These are phyloP conservation scores for Prionailurus viverrinus DNA, from an alignment of 2,113 vertebrate species.

Conservation along the genomic window DNA sequence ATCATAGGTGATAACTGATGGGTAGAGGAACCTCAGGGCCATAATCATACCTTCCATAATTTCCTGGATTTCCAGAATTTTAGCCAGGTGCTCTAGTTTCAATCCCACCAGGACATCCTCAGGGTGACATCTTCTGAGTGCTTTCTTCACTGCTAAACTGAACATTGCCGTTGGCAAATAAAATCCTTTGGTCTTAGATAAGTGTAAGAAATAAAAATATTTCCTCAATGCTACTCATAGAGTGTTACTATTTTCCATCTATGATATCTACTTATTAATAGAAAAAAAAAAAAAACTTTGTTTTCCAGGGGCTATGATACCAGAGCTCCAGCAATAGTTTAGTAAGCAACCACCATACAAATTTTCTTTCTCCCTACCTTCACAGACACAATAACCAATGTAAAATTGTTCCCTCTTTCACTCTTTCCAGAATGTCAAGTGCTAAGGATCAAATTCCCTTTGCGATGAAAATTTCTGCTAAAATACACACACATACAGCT, in stretches of 20 bases:
- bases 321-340: neutral
- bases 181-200: neutral
- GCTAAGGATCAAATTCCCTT: slow-evolving; percentile 30
- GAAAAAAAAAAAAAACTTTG: neutral
- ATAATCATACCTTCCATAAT: neutral
- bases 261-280: neutral
- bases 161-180: neutral
- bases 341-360: neutral
- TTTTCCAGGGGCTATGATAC: neutral
- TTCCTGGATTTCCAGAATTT: neutral
- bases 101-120: neutral
- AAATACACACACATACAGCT: neutral
- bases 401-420: neutral
- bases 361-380: neutral
- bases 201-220: slow-evolving; percentile 43
- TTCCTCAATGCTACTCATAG: neutral
- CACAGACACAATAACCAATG: neutral
- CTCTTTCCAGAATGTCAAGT: neutral
- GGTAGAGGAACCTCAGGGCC: neutral
- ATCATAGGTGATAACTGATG: neutral
- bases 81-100: neutral
- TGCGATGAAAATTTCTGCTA: slow-evolving; percentile 11
- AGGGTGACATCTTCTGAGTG: neutral
- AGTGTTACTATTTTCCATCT: neutral
- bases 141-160: neutral